Percentiles rank a stretch among this genome's conserved stretches.
Conservation (phyloP, 2,113 vertebrate species). For the Mesembrinibis cayennensis region DNA sequence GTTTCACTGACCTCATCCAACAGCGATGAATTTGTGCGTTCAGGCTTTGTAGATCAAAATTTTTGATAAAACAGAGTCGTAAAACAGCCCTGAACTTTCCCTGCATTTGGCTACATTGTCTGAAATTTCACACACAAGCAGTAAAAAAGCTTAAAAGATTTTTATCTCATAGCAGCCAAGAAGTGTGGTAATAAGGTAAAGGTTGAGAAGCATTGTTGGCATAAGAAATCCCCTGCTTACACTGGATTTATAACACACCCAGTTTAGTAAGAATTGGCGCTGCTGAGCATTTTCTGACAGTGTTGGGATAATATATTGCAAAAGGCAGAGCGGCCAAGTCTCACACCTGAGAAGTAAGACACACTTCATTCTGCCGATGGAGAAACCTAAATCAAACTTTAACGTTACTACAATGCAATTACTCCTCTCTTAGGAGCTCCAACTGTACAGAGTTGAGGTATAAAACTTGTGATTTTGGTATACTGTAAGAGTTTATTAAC, state of each 20-base stretch:
- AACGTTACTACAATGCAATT: constrained; percentile 8
- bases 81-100: constrained; percentile 56
- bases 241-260: constrained; percentile 65
- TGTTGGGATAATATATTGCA: constrained; percentile 63
- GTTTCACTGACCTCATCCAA: constrained; percentile 47
- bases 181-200: constrained; percentile 75
- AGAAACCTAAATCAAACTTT: constrained; percentile 67
- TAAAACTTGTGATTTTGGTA: constrained; percentile 43
- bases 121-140: constrained; percentile 55
- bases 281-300: constrained; percentile 53
- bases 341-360: constrained; percentile 72
- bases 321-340: constrained; percentile 64
- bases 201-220: constrained; percentile 68
- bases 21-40: constrained; percentile 7
- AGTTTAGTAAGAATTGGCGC: constrained; percentile 67
- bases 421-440: constrained; percentile 19
- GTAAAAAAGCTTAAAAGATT: constrained; percentile 49
- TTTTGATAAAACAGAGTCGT: constrained; percentile 39
- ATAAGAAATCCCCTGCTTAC: constrained; percentile 56
- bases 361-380: constrained; percentile 53
- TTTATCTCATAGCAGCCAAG: constrained; percentile 57
- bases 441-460: background rate
- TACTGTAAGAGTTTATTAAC: constrained; percentile 51
- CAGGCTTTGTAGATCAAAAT: constrained; percentile 28
- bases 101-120: constrained; percentile 13